Base-by-base conservation (phyloP, 2,113 vertebrate genomes). In the Pterocles orientalis region DNA sequence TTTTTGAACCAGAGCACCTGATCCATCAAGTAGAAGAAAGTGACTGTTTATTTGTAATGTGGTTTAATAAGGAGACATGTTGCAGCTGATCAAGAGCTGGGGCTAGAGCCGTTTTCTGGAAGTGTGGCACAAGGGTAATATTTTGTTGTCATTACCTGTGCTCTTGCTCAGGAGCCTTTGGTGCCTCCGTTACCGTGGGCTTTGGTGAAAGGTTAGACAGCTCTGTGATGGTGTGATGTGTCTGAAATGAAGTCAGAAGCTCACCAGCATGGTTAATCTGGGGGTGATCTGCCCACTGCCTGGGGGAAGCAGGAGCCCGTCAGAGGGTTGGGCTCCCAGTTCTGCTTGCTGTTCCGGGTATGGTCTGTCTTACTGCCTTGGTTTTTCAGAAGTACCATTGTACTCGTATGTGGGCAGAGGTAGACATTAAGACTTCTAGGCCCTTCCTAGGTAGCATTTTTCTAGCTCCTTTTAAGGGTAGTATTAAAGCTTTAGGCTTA, bases 171-270 rank as follows among this genome's bases (percentile, higher is more conserved):
- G 65, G 10, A 45, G 56, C 65, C 43, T 85, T n/a, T 72, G 65
- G 26, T 39, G 34, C 34, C 24, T 90, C 24, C 31, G 7, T 50
- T 50, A n/a, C 33, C 41, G 26, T 62, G 56, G 8, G n/a, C 29
- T 64, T 31, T 25, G 51, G 33, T 58, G 23, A 72, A 53, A 66
- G 2, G 1, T 36, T 31, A 58, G 19, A 72, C 2, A 7, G 26
- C 31, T 36, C 18, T 0, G 1, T 28, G 36, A 56, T 66, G 51
- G 2, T 51, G 28, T 65, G 48, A 57, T 1, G 2, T 33, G 14
- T 58, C 72, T 72, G 57, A 43, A 36, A 53, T 4, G 19, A 72
- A 70, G 15, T 41, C 79, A 83, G 48, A 61, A 70, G 50, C 34
- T 85, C 50, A 28, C 34, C 18, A 45, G 24, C 28, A 47, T 2